Percentiles rank a stretch among this genome's conserved stretches.
phyloP scores from a whole-genome alignment of 1,140 invertebrate species.

The Lucilia cuprina region DNA sequence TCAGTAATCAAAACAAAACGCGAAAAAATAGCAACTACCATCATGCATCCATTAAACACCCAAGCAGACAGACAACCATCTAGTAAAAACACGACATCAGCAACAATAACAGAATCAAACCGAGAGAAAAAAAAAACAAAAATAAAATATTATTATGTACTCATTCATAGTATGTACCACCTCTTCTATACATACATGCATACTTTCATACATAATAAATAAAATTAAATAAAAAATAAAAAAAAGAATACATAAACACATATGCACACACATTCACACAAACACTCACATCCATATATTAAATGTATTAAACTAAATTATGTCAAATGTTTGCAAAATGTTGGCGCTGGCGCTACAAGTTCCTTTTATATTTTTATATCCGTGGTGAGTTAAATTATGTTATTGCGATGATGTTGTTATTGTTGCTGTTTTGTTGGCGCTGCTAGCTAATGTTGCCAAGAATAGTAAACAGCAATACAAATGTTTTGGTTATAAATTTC shows the following conservation, averaged over 20 bases:
- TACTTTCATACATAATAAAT: not conserved
- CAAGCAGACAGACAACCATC: not conserved
- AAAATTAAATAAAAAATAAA: not conserved
- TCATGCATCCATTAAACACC: slow-evolving; percentile 14
- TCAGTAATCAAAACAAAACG: slow-evolving; percentile 10
- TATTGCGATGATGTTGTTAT: not conserved
- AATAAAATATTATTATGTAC: not conserved
- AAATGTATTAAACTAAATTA: slow-evolving; percentile 6
- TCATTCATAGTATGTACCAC: not conserved
- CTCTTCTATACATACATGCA: not conserved
- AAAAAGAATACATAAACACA: not conserved
- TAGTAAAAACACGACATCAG: not conserved
- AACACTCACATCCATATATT: not conserved
- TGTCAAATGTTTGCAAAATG: slow-evolving; percentile 28
- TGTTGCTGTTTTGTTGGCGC: not conserved
- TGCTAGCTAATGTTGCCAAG: not conserved
- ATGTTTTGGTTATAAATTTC: too few species aligned
- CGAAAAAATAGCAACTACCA: not conserved
- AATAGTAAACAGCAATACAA: not conserved
- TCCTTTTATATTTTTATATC: slow-evolving; percentile 1
- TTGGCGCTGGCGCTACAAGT: slow-evolving; percentile 29
- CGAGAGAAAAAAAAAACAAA: not conserved
- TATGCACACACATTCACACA: not conserved
- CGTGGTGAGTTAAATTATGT: slow-evolving; percentile 10
- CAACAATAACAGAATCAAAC: not conserved